Evolutionary conservation across 2,797 vertebrate species (phyloP).

Genomic region (Eulemur albifrons): DNA sequence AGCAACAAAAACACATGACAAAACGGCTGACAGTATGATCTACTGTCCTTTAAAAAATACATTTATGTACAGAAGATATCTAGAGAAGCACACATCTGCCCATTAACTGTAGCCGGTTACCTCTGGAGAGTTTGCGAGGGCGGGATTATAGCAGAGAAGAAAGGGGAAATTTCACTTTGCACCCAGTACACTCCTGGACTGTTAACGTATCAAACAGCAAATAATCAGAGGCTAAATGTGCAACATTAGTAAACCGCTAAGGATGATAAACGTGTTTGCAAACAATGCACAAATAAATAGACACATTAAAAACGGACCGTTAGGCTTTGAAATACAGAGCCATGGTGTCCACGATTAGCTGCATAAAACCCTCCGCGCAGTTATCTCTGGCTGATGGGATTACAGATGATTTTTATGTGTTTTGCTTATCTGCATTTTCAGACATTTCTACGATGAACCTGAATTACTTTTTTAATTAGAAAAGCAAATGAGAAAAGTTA

Average conservation of each 20-base stretch:
- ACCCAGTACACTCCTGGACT: fast-evolving
- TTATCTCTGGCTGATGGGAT: background rate
- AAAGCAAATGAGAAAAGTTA: conserved; percentile 65
- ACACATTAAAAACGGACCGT: fast-evolving
- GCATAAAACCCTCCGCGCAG: fast-evolving
- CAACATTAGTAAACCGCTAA: fast-evolving
- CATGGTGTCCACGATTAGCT: fast-evolving
- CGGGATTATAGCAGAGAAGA: too few species aligned
- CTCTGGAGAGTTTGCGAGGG: fast-evolving
- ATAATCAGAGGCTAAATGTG: fast-evolving
- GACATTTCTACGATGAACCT: conserved; percentile 55
- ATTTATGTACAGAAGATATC: background rate
- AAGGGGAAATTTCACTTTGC: fast-evolving
- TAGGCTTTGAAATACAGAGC: fast-evolving
- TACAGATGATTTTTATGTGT: background rate
- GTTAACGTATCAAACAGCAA: fast-evolving
- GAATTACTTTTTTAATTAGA: conserved; percentile 77
- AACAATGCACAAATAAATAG: fast-evolving
- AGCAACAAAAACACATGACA: background rate
- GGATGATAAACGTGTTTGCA: background rate
- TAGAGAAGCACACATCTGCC: background rate
- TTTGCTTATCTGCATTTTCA: conserved; percentile 60
- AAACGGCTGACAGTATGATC: background rate
- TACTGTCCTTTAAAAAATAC: background rate
- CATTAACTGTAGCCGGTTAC: fast-evolving